A percentile compares a stretch with the other conserved stretches of the same genome.
Evolutionary conservation across 2,797 vertebrate genomes (phyloP).

Genomic region (Artibeus jamaicensis): DNA sequence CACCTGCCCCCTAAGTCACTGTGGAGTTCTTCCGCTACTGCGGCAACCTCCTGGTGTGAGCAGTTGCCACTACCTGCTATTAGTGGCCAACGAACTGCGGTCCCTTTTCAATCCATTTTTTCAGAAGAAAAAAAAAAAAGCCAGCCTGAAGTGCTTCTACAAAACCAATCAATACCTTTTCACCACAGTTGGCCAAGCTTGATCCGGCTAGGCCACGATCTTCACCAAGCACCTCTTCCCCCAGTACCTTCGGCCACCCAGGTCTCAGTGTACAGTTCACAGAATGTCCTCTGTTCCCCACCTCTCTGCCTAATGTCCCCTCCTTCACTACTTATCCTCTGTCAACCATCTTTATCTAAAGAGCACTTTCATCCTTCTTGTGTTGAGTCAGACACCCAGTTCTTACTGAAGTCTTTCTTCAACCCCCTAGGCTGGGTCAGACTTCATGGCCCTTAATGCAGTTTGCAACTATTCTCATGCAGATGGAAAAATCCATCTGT

Average conservation of each 20-base stretch:
- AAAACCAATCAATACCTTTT: background rate
- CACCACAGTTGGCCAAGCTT: too few relatives aligned
- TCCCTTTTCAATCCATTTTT: background rate
- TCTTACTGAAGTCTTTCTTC: background rate
- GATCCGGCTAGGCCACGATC: too few relatives aligned
- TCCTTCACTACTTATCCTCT: background rate
- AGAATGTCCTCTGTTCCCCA: background rate
- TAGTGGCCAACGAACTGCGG: background rate
- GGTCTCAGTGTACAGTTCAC: background rate
- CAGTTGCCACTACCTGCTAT: background rate
- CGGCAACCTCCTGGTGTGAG: background rate
- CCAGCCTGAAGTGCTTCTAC: background rate
- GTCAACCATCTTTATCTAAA: background rate
- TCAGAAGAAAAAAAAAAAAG: background rate
- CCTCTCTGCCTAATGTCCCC: background rate
- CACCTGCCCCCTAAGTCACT: background rate
- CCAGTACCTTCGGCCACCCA: background rate
- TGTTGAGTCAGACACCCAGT: background rate
- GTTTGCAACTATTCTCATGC: background rate
- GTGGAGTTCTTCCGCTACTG: background rate
- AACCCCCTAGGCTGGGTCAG: background rate
- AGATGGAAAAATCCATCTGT: background rate
- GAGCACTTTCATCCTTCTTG: background rate
- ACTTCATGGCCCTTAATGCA: background rate
- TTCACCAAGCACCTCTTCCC: background rate